Conservation (phyloP, 2,888 invertebrate genomes). For the Drosophila niveifrons region DNA sequence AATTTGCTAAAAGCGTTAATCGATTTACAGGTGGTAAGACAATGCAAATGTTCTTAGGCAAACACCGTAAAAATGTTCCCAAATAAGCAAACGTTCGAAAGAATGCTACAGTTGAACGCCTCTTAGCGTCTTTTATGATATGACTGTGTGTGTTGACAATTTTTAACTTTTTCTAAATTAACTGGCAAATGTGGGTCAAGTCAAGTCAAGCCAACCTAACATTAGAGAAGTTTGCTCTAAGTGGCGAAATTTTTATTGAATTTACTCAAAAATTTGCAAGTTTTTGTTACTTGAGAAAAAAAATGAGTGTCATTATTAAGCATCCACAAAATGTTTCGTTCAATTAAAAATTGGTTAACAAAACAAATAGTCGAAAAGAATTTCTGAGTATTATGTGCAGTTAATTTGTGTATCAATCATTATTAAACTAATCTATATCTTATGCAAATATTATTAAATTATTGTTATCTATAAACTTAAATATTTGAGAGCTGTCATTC, state of each 20-base stretch:
- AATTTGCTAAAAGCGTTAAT: slow-evolving; percentile 42
- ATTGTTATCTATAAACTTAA: neutral
- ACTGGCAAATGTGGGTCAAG: neutral
- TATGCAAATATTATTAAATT: neutral
- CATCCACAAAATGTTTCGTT: too few relatives aligned
- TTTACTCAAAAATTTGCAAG: neutral
- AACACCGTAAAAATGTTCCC: neutral
- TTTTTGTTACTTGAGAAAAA: too few relatives aligned
- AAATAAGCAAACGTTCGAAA: neutral
- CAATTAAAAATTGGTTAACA: too few relatives aligned
- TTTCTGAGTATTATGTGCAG: too few relatives aligned
- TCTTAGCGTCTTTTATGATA: neutral
- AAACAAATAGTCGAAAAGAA: too few relatives aligned
- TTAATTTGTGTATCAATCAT: too few relatives aligned
- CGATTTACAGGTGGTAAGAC: slow-evolving; percentile 11
- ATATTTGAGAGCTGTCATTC: neutral
- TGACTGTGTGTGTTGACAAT: neutral
- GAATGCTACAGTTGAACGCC: slow-evolving; percentile 22
- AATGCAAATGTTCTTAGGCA: slow-evolving; percentile 12
- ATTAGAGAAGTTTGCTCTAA: neutral
- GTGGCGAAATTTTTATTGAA: neutral
- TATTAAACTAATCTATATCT: neutral
- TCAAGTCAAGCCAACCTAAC: neutral
- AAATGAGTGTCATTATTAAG: too few relatives aligned
- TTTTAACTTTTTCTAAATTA: neutral